These are phyloP conservation scores for Drosophila mulleri DNA, from an alignment of 2,888 invertebrate species.

Conservation along the genomic window DNA sequence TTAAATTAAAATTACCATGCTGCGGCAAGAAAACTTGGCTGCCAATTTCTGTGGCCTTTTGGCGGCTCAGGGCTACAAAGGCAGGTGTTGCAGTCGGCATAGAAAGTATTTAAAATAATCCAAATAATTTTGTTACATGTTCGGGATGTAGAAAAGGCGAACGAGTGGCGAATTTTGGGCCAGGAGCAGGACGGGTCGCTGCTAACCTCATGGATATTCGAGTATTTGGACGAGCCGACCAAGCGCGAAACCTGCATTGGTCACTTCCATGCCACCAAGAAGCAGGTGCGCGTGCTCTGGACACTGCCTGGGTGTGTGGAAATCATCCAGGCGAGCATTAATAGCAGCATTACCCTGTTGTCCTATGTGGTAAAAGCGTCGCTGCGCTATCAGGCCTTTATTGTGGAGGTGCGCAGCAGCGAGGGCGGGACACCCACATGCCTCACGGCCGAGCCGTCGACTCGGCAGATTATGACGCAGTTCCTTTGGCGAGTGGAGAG, in stretches of 20 bases:
- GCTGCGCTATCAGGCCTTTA: conserved; percentile 87
- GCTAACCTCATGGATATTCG: conserved; percentile 89
- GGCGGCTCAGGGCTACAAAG: conserved; percentile 82
- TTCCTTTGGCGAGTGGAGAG: conserved; percentile 86
- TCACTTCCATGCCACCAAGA: conserved; percentile 87
- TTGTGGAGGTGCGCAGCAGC: conserved; percentile 86
- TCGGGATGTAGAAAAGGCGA: conserved; percentile 85
- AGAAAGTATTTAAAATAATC: not conserved
- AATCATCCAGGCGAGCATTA: conserved; percentile 92
- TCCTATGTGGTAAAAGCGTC: conserved; percentile 88
- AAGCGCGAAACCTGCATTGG: conserved; percentile 86
- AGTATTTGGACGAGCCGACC: conserved; percentile 65
- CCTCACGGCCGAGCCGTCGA: conserved; percentile 86
- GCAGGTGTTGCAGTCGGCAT: conserved; percentile 43
- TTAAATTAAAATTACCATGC: conserved; percentile 74
- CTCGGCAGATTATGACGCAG: conserved; percentile 92
- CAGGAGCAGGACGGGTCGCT: conserved; percentile 92
- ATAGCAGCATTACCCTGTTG: conserved; percentile 88
- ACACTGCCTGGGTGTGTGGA: conserved; percentile 87
- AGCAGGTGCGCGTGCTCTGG: conserved; percentile 87
- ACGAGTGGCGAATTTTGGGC: conserved; percentile 92
- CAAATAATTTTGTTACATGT: not conserved
- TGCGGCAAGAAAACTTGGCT: conserved; percentile 85
- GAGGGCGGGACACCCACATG: conserved; percentile 45
- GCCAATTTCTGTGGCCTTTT: conserved; percentile 85